Percentiles rank a stretch among this genome's conserved stretches.
Conservation (phyloP, 2,888 invertebrate genomes). For the Orthosia gracilis region DNA sequence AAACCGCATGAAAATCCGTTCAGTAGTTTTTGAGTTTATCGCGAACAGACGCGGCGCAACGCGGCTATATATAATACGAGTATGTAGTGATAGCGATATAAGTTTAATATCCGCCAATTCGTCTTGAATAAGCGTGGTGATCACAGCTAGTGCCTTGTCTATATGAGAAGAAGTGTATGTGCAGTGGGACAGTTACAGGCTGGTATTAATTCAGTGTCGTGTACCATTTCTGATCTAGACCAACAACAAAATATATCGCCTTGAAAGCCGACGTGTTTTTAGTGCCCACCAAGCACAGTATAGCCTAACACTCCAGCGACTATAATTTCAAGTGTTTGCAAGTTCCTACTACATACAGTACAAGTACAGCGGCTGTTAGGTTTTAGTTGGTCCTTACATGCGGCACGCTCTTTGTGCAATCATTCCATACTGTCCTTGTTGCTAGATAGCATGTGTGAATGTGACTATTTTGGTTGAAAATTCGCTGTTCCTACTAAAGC, state of each 20-base stretch:
- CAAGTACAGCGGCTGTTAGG: constrained; percentile 9
- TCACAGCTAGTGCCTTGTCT: too few relatives aligned
- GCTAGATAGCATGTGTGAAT: neutral
- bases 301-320: neutral
- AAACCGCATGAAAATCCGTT: too few relatives aligned
- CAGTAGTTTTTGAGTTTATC: too few relatives aligned
- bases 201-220: neutral
- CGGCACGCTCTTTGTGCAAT: constrained; percentile 7
- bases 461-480: neutral
- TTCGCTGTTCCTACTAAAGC: neutral
- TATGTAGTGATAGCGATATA: too few relatives aligned
- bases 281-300: neutral
- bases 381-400: constrained; percentile 20
- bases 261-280: neutral
- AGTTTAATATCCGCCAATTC: too few relatives aligned
- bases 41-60: too few relatives aligned
- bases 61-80: too few relatives aligned
- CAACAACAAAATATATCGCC: neutral
- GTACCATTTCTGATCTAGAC: neutral
- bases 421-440: constrained; percentile 3
- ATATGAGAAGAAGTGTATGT: too few relatives aligned
- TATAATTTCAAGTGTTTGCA: constrained; percentile 12
- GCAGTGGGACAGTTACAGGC: too few relatives aligned
- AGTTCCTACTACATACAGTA: neutral
- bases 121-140: too few relatives aligned